A percentile compares a stretch with the other conserved stretches of the same genome.
Evolutionary conservation across 1,140 invertebrate species (phyloP).

Genomic region (Leptestheria dahalacensis): DNA sequence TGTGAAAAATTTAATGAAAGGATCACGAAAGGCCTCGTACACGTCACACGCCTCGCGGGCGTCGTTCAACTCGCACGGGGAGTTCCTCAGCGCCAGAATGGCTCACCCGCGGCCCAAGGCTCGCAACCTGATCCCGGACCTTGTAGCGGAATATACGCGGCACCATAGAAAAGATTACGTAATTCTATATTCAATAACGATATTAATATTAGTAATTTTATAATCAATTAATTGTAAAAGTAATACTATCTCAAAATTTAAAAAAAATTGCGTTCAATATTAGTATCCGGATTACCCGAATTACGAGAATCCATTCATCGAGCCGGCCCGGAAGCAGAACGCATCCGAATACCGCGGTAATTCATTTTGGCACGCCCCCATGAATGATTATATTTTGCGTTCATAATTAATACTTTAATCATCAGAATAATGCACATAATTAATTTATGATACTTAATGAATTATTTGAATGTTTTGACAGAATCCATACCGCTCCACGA

Average conservation of each 20-base stretch:
- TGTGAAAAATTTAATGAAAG: too few species aligned
- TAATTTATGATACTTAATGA: background rate
- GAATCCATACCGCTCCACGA: background rate
- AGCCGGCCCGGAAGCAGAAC: slow-evolving; percentile 67
- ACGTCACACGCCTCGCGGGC: slow-evolving; percentile 81
- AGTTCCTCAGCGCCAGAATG: slow-evolving; percentile 48
- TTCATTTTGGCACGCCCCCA: too few species aligned
- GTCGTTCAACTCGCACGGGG: slow-evolving; percentile 87
- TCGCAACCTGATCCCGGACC: slow-evolving; percentile 14
- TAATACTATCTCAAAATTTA: too few species aligned
- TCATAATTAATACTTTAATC: too few species aligned
- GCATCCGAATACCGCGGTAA: slow-evolving; percentile 88
- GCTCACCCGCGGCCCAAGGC: background rate
- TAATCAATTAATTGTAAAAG: too few species aligned
- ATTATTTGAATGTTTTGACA: background rate
- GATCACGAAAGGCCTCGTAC: slow-evolving; percentile 80
- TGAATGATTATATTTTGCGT: too few species aligned
- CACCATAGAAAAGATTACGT: slow-evolving; percentile 15
- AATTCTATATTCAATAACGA: too few species aligned
- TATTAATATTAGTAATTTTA: too few species aligned
- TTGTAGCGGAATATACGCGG: slow-evolving; percentile 17
- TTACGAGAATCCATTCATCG: slow-evolving; percentile 79
- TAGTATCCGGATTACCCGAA: slow-evolving; percentile 51
- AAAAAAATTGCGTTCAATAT: too few species aligned
- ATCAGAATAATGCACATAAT: too few species aligned